Evolutionary conservation across 2,797 vertebrate genomes (phyloP), one percentile per base, ranked within the genome.

Genomic region (Pelodytes ibericus): DNA sequence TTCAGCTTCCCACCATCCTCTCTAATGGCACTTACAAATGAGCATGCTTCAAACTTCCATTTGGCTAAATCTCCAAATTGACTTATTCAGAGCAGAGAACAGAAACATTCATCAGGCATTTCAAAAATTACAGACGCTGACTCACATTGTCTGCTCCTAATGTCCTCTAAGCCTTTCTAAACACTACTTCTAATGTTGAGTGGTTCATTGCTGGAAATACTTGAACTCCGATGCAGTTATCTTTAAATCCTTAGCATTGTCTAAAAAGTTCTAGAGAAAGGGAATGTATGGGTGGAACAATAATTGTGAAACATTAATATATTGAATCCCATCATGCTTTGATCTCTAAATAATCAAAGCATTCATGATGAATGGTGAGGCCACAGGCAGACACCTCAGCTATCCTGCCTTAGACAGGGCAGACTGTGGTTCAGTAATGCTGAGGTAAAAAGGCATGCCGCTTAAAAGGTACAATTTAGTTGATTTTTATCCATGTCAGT

Each of bases 71-170:
- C 57, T 79, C 30, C 56, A 56, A 79, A 73, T 73, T 79, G 76
- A 79, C 76, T 79, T 79, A 72, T 79, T 73, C 64, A 63, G 71
- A 30, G 18, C 47, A 44, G 64, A 79, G 77, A 79, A 79, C 64
- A 73, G 57, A 73, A 79, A 69, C 71, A 79, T 79, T 79, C 68
- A 79, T 79, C 77, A 79, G 77, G 71, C 77, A 49, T 69, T 79
- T 69, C 63, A 79, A 66, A 73, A 79, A 79, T 79, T 73, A 79
- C 44, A 79, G 77, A 79, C 77, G 77, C 64, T 79, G 77, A 79
- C 71, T 73, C 77, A 74, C 58, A 73, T 72, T 79, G 77, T 79
- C 77, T 79, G 71, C 57, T 57, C 63, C 71, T 69, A 56, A 72
- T 74, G 71, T 74, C 64, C 64, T 79, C 77, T 69, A 79, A 73